Evolutionary conservation across 1,140 invertebrate species (phyloP), one percentile per base, ranked within the genome.

Genomic region (Drosophila hydei): DNA sequence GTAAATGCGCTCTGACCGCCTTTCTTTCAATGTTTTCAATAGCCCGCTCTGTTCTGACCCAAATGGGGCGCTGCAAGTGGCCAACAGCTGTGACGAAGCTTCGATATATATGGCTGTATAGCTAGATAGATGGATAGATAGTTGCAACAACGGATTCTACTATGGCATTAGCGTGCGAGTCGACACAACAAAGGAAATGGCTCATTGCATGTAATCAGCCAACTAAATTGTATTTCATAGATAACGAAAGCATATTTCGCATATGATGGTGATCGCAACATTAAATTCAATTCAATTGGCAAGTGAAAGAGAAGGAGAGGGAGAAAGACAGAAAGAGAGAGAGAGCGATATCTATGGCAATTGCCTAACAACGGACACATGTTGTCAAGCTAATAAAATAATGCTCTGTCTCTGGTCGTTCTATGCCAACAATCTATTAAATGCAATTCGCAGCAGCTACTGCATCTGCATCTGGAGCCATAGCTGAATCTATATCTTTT

Each of bases 171-270:
- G 51, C 40, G 36, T 55, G 45, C 47, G 50, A 38, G 67, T 58
- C 42, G 11, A 51, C 21, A 52, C 48, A 45, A 67, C 56, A 72
- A 69, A 83, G 75, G 83, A 88, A 83, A 71, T 78, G 83, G 78
- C 72, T 87, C 81, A 87, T 88, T 88, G 83, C 78, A 65, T 70
- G 70, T 83, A 88, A 87, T 77, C 60, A 71, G 59, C 58, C 45
- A 60, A 69, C 72, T 62, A 69, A 83, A 89, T 85, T 80, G 80
- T 80, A 85, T 72, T 70, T 80, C 54, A 71, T 68, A 77, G 77
- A 85, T 85, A 72, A 36, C 25, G 54, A 47, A 47, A 21, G 47
- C 45, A 58, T 54, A 50, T 43, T 54, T 45, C 48, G 56, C 64
- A 19, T 50, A 12, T 3, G 21, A 30, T 36, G 54, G 27, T 14